Conservation (phyloP, 2,113 vertebrate genomes). For the Cephalopholis sonnerati region DNA sequence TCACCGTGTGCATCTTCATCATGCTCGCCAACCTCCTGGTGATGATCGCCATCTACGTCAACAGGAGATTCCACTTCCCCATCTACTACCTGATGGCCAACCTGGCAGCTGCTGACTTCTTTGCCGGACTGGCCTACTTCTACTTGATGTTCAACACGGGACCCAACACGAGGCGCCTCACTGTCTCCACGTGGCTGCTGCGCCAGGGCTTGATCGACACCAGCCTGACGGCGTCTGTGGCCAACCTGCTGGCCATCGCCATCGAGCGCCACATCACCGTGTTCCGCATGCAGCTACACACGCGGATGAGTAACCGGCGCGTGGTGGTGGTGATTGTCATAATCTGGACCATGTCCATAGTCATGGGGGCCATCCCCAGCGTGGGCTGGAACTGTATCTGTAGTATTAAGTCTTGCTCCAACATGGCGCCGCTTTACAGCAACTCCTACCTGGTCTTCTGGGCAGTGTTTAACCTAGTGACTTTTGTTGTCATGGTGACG, state of each 20-base stretch:
- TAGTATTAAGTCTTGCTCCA: conserved; percentile 92
- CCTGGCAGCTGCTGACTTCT: conserved; percentile 98
- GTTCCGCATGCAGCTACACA: conserved; percentile 99
- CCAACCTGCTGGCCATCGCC: conserved; percentile 96
- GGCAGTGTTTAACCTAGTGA: conserved; percentile 98
- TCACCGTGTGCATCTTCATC: conserved; percentile 99
- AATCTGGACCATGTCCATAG: conserved; percentile 99
- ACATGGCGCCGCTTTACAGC: conserved; percentile 98
- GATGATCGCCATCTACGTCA: conserved; percentile 99
- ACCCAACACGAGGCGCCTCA: conserved; percentile 95
- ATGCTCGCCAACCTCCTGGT: conserved; percentile 99
- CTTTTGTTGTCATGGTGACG: conserved; percentile 98
- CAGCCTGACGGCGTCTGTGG: conserved; percentile 96
- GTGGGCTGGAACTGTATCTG: conserved; percentile 99
- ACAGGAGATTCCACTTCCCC: conserved; percentile 98
- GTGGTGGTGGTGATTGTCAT: conserved; percentile 98
- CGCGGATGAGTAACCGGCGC: conserved; percentile 97
- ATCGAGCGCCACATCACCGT: conserved; percentile 99
- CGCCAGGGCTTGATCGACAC: conserved; percentile 98
- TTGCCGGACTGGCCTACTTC: conserved; percentile 98
- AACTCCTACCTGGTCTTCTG: conserved; percentile 99
- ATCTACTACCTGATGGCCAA: conserved; percentile 99
- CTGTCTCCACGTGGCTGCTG: conserved; percentile 96
- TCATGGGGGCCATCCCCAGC: conserved; percentile 97
- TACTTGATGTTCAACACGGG: conserved; percentile 99